Percentiles rank a stretch among this genome's conserved stretches.
Conservation (phyloP, 2,113 vertebrate genomes). For the Myotis lucifugus region DNA sequence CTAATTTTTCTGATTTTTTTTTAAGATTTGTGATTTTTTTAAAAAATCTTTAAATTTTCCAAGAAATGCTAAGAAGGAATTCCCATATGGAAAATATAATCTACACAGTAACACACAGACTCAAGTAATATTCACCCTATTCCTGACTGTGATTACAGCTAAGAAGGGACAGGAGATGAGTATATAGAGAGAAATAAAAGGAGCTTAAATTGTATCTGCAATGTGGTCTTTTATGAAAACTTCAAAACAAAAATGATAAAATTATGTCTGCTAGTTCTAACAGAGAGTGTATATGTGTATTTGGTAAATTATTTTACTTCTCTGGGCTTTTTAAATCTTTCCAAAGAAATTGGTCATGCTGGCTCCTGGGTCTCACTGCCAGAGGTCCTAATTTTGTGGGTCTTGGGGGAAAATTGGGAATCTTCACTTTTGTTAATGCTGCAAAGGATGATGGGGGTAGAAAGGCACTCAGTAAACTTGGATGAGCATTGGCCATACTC, state of each 20-base stretch:
- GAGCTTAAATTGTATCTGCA: neutral
- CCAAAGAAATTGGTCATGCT: neutral
- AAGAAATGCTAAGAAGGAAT: neutral
- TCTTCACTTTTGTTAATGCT: neutral
- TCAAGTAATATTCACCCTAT: neutral
- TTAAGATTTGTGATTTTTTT: neutral
- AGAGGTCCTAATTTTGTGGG: neutral
- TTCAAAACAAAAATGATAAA: constrained; percentile 18
- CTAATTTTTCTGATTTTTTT: neutral
- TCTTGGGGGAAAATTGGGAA: neutral
- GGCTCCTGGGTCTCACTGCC: neutral
- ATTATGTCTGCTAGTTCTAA: neutral
- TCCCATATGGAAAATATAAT: neutral
- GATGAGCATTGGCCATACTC: neutral
- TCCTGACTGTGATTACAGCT: neutral
- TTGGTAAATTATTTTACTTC: constrained; percentile 12
- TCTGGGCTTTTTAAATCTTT: neutral
- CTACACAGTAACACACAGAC: neutral
- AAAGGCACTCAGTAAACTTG: neutral
- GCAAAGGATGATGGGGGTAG: neutral
- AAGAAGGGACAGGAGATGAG: neutral
- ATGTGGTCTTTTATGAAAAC: neutral
- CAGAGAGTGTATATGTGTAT: neutral
- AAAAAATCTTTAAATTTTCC: neutral
- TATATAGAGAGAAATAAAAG: neutral